Percentiles rank a stretch among this genome's conserved stretches.
Evolutionary conservation across 2,113 vertebrate genomes (phyloP).

Genomic region (Albula goreensis): DNA sequence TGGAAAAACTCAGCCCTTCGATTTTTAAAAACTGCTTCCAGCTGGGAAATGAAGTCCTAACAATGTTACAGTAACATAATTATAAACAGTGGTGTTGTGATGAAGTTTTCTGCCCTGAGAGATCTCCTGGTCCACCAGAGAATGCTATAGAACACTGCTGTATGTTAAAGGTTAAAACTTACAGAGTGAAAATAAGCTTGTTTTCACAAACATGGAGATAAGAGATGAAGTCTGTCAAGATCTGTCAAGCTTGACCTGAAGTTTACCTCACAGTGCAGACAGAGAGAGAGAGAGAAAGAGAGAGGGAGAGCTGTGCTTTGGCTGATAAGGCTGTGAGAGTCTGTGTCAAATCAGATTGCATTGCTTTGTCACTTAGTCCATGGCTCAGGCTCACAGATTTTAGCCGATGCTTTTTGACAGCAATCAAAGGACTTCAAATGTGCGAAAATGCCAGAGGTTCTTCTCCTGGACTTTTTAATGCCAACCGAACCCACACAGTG

Average conservation of each 20-base stretch:
- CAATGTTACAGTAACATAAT: not conserved
- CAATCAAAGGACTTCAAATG: not conserved
- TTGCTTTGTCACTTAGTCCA: no score
- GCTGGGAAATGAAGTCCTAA: not conserved
- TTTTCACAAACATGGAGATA: not conserved
- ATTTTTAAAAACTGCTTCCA: not conserved
- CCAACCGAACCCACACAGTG: not conserved
- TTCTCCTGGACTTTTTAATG: not conserved
- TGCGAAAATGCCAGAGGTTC: not conserved
- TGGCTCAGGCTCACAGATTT: not conserved
- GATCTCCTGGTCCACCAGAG: not conserved
- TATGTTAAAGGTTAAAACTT: not conserved
- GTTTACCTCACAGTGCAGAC: not conserved
- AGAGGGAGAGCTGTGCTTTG: not conserved
- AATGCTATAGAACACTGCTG: not conserved
- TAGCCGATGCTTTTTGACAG: not conserved
- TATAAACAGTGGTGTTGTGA: not conserved
- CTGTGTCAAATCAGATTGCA: no score
- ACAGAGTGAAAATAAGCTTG: not conserved
- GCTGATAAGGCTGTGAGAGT: no score
- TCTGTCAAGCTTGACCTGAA: not conserved
- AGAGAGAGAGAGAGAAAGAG: not conserved
- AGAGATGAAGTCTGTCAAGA: not conserved
- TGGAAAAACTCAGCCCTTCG: not conserved
- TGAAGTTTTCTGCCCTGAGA: not conserved